Evolutionary conservation across 2,797 vertebrate species (phyloP).

Genomic region (Gymnodraco acuticeps): DNA sequence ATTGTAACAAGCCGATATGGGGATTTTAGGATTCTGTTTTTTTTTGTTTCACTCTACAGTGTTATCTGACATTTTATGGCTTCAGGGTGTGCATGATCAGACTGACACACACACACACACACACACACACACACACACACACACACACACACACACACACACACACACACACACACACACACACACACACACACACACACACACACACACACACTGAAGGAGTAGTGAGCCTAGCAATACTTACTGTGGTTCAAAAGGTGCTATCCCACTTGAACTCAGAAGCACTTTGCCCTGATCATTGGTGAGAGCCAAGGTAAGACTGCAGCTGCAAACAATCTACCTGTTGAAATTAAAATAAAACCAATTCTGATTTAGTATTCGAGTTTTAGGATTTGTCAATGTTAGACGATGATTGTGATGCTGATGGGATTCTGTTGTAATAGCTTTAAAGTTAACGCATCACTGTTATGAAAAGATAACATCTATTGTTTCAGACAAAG

Average conservation of each 20-base stretch:
- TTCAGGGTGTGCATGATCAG: slow-evolving; percentile 24
- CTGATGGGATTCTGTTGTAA: not conserved
- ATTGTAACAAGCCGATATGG: slow-evolving; percentile 42
- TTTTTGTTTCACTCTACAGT: slow-evolving; percentile 24
- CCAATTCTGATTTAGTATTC: slow-evolving; percentile 17
- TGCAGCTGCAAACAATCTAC: slow-evolving; percentile 23
- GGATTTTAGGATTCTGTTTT: slow-evolving; percentile 35
- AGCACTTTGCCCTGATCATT: slow-evolving; percentile 42
- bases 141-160: no score
- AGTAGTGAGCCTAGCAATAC: slow-evolving; percentile 32
- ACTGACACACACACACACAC: not conserved
- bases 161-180: no score
- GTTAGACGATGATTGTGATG: not conserved
- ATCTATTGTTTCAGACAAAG: not conserved
- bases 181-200: not conserved
- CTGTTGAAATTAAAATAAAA: slow-evolving; percentile 14
- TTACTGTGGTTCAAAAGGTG: slow-evolving; percentile 46
- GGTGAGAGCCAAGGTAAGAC: slow-evolving; percentile 67
- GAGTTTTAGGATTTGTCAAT: slow-evolving; percentile 5
- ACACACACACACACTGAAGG: slow-evolving; percentile 25
- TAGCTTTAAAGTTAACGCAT: not conserved
- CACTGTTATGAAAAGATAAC: slow-evolving; percentile 12
- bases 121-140: no score
- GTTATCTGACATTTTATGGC: slow-evolving; percentile 61
- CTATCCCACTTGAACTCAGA: slow-evolving; percentile 40